These are phyloP conservation scores for Tenualosa ilisha DNA, from an alignment of 2,797 vertebrate genomes.

Conservation along the genomic window DNA sequence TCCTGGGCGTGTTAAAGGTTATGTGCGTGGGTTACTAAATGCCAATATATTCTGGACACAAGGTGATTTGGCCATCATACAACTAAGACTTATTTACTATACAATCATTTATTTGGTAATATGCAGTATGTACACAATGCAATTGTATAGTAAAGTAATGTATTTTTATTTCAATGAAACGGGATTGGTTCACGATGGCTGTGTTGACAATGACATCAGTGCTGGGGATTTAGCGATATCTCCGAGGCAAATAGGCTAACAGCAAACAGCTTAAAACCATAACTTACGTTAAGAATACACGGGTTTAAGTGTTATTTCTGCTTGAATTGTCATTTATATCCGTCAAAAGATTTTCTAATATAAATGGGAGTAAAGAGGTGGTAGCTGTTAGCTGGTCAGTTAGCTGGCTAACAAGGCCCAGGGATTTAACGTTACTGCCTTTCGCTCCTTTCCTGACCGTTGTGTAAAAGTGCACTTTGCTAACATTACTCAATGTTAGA, in stretches of 20 bases:
- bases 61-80: background rate
- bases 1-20: constrained; percentile 26
- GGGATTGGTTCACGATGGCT: constrained; percentile 13
- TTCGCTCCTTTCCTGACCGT: background rate
- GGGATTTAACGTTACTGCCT: background rate
- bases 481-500: background rate
- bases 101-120: background rate
- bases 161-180: constrained; percentile 17
- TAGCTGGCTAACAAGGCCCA: constrained; percentile 8
- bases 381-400: background rate
- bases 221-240: constrained; percentile 65
- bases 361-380: background rate
- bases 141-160: background rate
- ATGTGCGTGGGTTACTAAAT: constrained; percentile 21
- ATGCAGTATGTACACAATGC: background rate
- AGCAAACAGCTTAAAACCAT: background rate
- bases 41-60: background rate
- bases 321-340: background rate
- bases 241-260: constrained; percentile 58
- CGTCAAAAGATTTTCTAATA: background rate
- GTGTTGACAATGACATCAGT: constrained; percentile 46
- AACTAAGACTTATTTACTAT: background rate
- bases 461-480: background rate
- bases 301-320: background rate
- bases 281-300: background rate